phyloP scores from a whole-genome alignment of 2,797 vertebrate genomes.

The Onychomys arenicola region DNA sequence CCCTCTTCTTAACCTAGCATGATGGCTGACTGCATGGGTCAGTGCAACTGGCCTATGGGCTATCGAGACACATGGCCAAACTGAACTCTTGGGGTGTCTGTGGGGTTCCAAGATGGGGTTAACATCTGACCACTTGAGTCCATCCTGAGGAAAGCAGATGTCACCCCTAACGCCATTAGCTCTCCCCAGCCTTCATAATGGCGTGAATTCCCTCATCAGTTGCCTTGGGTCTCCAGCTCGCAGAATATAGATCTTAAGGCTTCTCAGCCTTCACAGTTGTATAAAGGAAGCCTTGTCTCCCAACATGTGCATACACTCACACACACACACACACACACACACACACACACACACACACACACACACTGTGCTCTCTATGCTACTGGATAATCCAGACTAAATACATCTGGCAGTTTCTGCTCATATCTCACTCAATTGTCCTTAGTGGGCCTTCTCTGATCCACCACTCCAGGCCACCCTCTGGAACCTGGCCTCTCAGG shows the following conservation, averaged over 20 bases:
- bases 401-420: too few relatives aligned
- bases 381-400: neutral
- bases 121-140: neutral
- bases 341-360: neutral
- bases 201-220: too few relatives aligned
- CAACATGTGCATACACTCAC: rapidly evolving
- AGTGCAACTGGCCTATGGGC: neutral
- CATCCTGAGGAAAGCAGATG: neutral
- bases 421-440: rapidly evolving
- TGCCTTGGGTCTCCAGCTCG: neutral
- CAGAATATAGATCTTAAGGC: too few relatives aligned
- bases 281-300: neutral
- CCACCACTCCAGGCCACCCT: neutral
- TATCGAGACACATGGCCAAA: neutral
- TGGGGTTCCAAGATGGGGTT: neutral
- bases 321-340: rapidly evolving
- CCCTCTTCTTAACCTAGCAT: neutral
- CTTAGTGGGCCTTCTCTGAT: neutral
- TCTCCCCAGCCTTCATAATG: too few relatives aligned
- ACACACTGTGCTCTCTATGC: neutral
- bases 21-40: neutral
- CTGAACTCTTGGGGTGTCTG: neutral
- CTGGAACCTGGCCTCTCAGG: rapidly evolving
- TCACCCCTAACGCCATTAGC: too few relatives aligned
- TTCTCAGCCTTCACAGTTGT: neutral